phyloP scores from a whole-genome alignment of 2,797 vertebrate genomes.

The Enteromius thamalakanensis region DNA sequence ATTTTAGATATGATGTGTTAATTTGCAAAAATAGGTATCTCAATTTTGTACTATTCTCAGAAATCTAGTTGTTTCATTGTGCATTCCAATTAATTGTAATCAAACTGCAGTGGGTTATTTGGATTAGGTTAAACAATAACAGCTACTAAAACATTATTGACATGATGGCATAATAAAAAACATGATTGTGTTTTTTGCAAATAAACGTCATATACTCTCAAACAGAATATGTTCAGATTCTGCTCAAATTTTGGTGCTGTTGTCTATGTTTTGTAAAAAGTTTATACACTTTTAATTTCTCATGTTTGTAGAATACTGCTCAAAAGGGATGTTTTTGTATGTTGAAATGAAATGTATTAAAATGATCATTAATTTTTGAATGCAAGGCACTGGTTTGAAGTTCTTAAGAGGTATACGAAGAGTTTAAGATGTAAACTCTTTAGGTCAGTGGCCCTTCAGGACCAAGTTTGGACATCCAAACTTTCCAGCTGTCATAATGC shows the following conservation, averaged over 20 bases:
- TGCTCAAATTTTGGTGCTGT: background rate
- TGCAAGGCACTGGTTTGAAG: background rate
- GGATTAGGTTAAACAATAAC: no score
- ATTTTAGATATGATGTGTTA: background rate
- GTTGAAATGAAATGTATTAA: background rate
- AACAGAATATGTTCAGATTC: background rate
- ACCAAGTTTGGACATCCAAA: background rate
- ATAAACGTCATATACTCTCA: background rate
- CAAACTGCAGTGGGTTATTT: no score
- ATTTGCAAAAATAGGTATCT: no score
- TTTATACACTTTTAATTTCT: background rate
- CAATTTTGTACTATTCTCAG: no score
- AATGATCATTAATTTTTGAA: background rate
- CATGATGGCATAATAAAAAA: no score
- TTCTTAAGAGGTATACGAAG: background rate
- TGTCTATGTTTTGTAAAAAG: background rate
- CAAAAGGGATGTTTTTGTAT: background rate
- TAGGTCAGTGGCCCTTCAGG: background rate
- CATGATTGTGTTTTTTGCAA: no score
- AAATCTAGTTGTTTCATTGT: no score
- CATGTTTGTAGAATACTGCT: background rate
- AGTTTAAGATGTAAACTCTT: background rate
- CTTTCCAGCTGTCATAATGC: background rate
- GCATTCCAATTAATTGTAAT: no score
- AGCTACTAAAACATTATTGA: no score